A percentile compares a stretch with the other conserved stretches of the same genome.
Evolutionary conservation across 2,113 vertebrate genomes (phyloP).

Genomic region (Lanius collurio): DNA sequence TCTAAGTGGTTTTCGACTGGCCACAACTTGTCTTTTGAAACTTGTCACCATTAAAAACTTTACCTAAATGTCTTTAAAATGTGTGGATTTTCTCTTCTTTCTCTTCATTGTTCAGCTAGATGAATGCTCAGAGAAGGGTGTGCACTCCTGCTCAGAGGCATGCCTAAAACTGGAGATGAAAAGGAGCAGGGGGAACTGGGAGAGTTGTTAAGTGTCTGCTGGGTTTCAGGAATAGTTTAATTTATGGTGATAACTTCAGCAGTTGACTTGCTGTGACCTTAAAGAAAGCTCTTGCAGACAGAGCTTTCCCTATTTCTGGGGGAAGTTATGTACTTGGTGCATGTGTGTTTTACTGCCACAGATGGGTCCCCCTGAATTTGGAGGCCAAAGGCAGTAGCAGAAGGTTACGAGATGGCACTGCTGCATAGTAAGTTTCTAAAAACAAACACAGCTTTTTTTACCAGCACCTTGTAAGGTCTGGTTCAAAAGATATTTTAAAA

Average conservation of each 20-base stretch:
- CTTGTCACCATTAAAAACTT: background rate
- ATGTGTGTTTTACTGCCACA: background rate
- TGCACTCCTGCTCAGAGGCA: background rate
- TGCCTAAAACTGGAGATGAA: background rate
- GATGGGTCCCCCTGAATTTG: background rate
- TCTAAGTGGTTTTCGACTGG: background rate
- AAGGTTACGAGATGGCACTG: background rate
- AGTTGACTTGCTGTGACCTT: background rate
- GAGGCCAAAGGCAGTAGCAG: background rate
- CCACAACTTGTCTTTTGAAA: background rate
- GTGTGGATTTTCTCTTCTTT: background rate
- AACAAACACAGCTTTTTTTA: constrained; percentile 21
- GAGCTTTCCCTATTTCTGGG: background rate
- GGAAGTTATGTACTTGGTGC: background rate
- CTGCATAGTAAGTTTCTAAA: background rate
- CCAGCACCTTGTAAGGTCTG: background rate
- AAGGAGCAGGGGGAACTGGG: background rate
- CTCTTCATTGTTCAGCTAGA: background rate
- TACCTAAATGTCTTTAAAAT: background rate
- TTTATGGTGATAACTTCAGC: background rate
- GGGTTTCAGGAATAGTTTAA: background rate
- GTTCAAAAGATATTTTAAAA: constrained; percentile 33
- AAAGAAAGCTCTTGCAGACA: background rate
- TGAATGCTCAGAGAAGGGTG: background rate
- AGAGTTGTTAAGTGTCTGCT: background rate